These are phyloP conservation scores for Stichopus horrens DNA, from an alignment of 53 echinoderm and acorn worm species.

Conservation along the genomic window DNA sequence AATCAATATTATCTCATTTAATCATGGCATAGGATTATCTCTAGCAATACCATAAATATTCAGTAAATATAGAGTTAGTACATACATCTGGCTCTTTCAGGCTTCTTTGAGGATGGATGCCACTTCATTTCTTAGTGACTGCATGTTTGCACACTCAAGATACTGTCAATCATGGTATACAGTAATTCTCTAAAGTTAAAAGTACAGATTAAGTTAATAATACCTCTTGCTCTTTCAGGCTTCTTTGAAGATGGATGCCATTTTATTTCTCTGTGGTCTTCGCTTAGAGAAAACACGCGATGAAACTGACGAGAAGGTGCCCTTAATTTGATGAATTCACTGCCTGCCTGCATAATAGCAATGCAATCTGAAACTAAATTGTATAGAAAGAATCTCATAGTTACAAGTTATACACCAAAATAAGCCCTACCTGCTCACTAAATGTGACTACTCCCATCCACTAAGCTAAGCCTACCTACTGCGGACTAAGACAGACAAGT, in stretches of 20 bases:
- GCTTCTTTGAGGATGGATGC: slow-evolving; percentile 97
- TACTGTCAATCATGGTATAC: too few species aligned
- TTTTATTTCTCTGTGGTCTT: slow-evolving; percentile 75
- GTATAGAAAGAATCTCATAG: too few species aligned
- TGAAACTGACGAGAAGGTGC: slow-evolving; percentile 91
- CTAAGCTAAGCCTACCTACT: too few species aligned
- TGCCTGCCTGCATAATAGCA: slow-evolving; percentile 92
- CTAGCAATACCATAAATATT: too few species aligned
- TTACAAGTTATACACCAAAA: too few species aligned
- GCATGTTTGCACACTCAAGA: too few species aligned
- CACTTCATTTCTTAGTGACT: slow-evolving; percentile 69
- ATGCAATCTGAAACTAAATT: slow-evolving; percentile 80
- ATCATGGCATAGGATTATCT: too few species aligned
- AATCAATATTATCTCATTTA: too few species aligned
- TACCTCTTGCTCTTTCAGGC: slow-evolving; percentile 94
- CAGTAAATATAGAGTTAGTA: slow-evolving; percentile 16
- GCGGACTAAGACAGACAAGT: too few species aligned
- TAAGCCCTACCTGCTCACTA: too few species aligned
- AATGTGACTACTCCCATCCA: too few species aligned
- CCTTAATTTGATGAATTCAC: slow-evolving; percentile 86
- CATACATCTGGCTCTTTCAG: slow-evolving; percentile 90
- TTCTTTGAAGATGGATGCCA: slow-evolving; percentile 99
- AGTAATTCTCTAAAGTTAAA: not conserved
- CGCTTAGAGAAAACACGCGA: slow-evolving; percentile 77
- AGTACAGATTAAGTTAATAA: not conserved